phyloP scores from a whole-genome alignment of 2,113 vertebrate genomes.

The Dasyurus viverrinus region DNA sequence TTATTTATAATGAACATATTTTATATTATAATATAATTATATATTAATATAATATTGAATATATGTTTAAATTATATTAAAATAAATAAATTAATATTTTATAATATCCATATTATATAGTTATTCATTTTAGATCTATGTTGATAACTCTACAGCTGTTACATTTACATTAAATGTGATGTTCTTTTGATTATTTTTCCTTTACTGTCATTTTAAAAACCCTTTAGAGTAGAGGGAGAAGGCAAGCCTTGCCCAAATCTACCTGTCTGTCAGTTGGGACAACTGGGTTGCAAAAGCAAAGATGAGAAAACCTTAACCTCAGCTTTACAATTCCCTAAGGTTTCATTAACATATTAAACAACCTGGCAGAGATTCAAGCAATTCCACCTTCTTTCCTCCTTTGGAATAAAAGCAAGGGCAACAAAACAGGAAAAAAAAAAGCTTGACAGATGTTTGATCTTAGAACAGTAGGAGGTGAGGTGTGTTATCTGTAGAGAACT shows the following conservation, averaged over 20 bases:
- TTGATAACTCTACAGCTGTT: background rate
- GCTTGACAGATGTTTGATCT: background rate
- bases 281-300: background rate
- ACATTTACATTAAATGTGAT: background rate
- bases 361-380: background rate
- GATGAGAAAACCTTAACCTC: background rate
- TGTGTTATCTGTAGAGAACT: background rate
- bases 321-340: slow-evolving; percentile 25
- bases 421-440: background rate
- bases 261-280: background rate
- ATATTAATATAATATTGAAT: no score
- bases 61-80: no score
- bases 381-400: background rate
- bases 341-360: background rate
- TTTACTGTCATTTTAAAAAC: background rate
- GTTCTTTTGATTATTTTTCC: background rate
- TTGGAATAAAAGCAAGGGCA: background rate
- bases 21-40: no score
- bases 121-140: background rate
- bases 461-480: background rate
- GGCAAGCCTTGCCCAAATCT: background rate
- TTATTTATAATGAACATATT: no score
- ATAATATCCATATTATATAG: no score
- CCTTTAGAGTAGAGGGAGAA: background rate
- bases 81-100: no score